These are phyloP conservation scores for Lophius americanus DNA, from an alignment of 2,797 vertebrate genomes.

Conservation along the genomic window DNA sequence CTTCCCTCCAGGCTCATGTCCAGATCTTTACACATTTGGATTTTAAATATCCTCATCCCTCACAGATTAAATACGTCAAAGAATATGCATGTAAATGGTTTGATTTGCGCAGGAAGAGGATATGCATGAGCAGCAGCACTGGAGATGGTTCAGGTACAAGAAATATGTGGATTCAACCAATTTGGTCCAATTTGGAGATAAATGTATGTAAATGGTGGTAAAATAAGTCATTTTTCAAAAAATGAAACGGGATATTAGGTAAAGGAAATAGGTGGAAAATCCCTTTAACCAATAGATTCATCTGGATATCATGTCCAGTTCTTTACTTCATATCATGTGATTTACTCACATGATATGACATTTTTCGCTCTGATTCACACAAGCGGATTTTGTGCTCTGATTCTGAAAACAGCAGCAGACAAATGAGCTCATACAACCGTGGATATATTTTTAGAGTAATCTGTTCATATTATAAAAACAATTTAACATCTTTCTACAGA, in stretches of 20 bases:
- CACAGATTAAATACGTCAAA: constrained; percentile 6
- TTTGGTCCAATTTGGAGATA: background rate
- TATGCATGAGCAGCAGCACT: constrained; percentile 11
- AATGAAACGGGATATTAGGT: constrained; percentile 11
- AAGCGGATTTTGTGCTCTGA: background rate
- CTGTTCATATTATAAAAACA: too few species aligned
- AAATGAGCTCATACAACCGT: constrained; percentile 3
- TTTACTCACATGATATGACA: too few species aligned
- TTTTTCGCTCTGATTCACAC: background rate
- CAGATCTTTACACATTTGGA: constrained; percentile 9
- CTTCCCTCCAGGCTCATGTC: background rate
- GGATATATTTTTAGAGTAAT: background rate
- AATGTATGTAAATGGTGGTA: background rate
- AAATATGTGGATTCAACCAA: constrained; percentile 17
- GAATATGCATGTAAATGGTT: constrained; percentile 12
- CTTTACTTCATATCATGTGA: too few species aligned
- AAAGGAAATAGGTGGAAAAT: background rate
- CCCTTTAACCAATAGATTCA: background rate
- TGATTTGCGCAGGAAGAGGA: constrained; percentile 15
- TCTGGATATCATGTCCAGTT: background rate
- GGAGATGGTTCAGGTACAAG: constrained; percentile 13
- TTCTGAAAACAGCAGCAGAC: background rate
- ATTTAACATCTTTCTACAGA: too few species aligned
- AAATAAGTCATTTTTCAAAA: background rate
- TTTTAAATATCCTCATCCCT: constrained; percentile 25